Conservation (phyloP, 2,113 vertebrate species). For the Platycercus adscitus region DNA sequence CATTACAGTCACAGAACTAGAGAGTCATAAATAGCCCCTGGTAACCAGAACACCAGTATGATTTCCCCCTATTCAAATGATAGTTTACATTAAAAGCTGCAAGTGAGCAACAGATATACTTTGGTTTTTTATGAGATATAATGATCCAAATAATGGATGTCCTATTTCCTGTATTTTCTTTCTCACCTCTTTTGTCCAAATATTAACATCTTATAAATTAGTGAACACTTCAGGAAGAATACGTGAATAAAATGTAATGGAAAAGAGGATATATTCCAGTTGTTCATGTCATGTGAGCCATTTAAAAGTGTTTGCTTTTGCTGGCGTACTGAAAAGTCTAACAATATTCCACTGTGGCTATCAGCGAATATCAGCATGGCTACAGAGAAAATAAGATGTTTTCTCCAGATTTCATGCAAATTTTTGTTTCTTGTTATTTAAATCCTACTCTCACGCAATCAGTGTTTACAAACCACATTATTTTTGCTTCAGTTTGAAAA, state of each 20-base stretch:
- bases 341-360: neutral
- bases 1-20: neutral
- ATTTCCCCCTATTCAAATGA: neutral
- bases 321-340: neutral
- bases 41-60: neutral
- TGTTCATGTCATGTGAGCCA: neutral
- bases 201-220: neutral
- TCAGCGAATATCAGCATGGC: neutral
- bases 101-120: neutral
- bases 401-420: neutral
- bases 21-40: neutral
- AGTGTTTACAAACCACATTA: neutral
- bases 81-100: neutral
- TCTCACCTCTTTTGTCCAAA: neutral
- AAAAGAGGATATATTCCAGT: neutral
- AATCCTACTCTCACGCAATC: neutral
- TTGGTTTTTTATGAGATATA: neutral
- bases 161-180: neutral
- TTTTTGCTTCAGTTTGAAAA: neutral
- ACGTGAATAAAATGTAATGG: neutral
- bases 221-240: neutral
- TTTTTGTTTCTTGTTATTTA: neutral
- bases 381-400: neutral
- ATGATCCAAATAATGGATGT: neutral
- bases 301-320: neutral